These are phyloP conservation scores for Mixornis gularis DNA, from an alignment of 2,113 vertebrate species.

Conservation along the genomic window DNA sequence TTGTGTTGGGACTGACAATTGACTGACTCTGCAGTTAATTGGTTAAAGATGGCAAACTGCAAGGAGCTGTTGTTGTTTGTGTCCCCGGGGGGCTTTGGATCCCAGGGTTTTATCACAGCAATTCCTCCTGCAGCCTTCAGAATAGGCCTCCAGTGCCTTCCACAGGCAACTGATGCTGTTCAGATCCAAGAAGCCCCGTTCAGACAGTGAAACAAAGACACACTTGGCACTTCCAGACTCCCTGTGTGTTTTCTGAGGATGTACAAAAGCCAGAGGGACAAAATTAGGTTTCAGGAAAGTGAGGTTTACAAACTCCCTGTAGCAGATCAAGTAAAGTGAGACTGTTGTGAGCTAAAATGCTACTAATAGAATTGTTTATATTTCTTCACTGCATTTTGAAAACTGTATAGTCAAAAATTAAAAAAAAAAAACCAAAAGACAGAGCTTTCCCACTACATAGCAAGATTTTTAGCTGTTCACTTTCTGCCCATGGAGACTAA, in stretches of 20 bases:
- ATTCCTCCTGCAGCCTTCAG: neutral
- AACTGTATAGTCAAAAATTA: neutral
- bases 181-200: neutral
- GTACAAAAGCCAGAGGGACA: neutral
- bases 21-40: neutral
- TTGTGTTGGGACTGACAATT: neutral
- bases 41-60: neutral
- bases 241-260: neutral
- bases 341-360: neutral
- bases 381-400: neutral
- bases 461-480: neutral
- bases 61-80: neutral
- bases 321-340: neutral
- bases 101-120: neutral
- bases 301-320: neutral
- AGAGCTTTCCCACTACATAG: neutral
- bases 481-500: neutral
- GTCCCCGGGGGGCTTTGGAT: neutral
- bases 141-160: neutral
- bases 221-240: neutral
- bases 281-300: neutral
- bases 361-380: neutral
- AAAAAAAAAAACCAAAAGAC: too few relatives aligned
- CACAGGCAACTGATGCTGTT: accelerated
- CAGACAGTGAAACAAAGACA: neutral